phyloP scores from a whole-genome alignment of 1,140 invertebrate genomes.

The Pseudomyrmex sp. region DNA sequence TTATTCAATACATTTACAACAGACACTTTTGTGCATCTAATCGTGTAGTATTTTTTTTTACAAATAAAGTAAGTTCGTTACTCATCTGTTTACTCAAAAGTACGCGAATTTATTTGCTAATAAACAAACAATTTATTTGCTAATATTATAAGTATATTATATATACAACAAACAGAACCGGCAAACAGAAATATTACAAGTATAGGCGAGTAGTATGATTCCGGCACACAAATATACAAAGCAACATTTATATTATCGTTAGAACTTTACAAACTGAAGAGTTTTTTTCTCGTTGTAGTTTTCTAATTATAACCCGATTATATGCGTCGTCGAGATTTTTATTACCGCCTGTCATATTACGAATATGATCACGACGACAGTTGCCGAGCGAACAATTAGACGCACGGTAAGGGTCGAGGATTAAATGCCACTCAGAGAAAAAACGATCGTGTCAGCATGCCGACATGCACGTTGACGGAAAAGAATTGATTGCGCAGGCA shows the following conservation, averaged over 20 bases:
- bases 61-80: too few species aligned
- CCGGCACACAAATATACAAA: too few species aligned
- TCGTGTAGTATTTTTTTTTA: too few species aligned
- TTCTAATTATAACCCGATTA: neutral
- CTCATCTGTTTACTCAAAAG: too few species aligned
- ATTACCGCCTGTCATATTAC: conserved; percentile 1
- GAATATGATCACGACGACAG: conserved; percentile 18
- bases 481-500: conserved; percentile 25
- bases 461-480: conserved; percentile 52
- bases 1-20: neutral
- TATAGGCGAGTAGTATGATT: neutral
- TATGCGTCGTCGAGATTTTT: neutral
- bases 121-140: too few species aligned
- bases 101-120: too few species aligned
- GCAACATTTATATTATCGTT: too few species aligned
- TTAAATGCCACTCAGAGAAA: conserved; percentile 31
- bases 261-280: neutral
- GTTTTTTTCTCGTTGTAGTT: neutral
- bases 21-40: too few species aligned
- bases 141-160: too few species aligned
- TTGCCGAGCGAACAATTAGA: conserved; percentile 26
- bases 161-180: too few species aligned
- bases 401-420: conserved; percentile 23
- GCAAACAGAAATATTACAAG: neutral
- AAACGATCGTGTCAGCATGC: conserved; percentile 60